Conservation (phyloP, 2,113 vertebrate genomes). For the Lepus timidus region DNA sequence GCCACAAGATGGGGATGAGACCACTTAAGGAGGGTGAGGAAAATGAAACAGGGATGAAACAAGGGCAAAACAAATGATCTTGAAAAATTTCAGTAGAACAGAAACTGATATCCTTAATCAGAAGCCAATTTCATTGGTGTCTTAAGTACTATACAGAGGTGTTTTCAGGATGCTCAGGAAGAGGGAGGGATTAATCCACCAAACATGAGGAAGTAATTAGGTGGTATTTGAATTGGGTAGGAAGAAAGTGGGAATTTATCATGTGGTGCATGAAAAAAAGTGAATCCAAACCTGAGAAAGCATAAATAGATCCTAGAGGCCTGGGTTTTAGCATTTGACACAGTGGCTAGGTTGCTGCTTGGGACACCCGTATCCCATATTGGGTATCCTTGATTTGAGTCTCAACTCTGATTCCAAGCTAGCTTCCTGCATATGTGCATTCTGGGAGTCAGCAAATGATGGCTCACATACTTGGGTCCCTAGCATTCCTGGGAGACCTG, state of each 20-base stretch:
- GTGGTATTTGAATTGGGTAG: neutral
- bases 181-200: neutral
- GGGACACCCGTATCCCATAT: no score
- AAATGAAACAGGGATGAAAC: neutral
- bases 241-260: neutral
- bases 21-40: neutral
- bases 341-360: no score
- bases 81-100: neutral
- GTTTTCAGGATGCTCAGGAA: neutral
- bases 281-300: neutral
- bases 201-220: neutral
- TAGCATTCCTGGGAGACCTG: no score
- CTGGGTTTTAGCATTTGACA: no score
- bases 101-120: neutral
- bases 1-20: neutral
- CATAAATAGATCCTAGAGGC: no score
- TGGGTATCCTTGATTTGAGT: no score
- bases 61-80: neutral
- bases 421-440: no score
- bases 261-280: neutral
- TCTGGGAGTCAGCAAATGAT: no score
- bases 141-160: neutral
- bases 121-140: neutral
- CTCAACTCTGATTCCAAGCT: no score
- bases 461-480: no score